A percentile compares a stretch with the other conserved stretches of the same genome.
Evolutionary conservation across 1,140 invertebrate genomes (phyloP).

Genomic region (Gonioctena quinquepunctata): DNA sequence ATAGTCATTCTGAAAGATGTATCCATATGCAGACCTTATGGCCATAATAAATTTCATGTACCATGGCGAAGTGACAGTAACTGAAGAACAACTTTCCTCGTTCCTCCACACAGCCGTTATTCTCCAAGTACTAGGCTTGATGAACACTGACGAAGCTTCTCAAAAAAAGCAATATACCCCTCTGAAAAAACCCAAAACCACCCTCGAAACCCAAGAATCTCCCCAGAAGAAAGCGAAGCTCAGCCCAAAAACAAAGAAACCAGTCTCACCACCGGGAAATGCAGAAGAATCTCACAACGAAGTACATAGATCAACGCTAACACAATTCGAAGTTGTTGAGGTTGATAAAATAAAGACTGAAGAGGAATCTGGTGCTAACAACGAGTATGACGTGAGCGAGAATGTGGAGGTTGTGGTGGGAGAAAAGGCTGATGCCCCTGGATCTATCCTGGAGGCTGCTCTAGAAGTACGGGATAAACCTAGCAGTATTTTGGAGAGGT

Average conservation of each 20-base stretch:
- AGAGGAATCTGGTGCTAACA: slow-evolving; percentile 24
- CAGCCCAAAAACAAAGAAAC: slow-evolving; percentile 20
- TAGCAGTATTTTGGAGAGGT: slow-evolving; percentile 51
- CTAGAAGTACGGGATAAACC: slow-evolving; percentile 42
- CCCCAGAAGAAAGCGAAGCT: slow-evolving; percentile 37
- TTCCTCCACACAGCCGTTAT: slow-evolving; percentile 75
- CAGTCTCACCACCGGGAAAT: not conserved
- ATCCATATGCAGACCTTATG: slow-evolving; percentile 65
- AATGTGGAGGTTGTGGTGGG: slow-evolving; percentile 30
- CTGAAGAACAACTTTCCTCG: slow-evolving; percentile 70
- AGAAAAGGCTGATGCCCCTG: slow-evolving; percentile 37
- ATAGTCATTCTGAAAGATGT: slow-evolving; percentile 80
- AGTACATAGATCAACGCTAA: not conserved
- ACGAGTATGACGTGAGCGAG: slow-evolving; percentile 41
- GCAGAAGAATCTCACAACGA: not conserved
- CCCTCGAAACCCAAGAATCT: slow-evolving; percentile 27
- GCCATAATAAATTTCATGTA: slow-evolving; percentile 79
- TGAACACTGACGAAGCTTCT: slow-evolving; percentile 39
- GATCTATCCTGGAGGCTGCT: slow-evolving; percentile 50
- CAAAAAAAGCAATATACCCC: slow-evolving; percentile 24
- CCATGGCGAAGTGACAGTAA: slow-evolving; percentile 75
- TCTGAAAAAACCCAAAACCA: slow-evolving; percentile 33
- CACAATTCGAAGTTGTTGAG: slow-evolving; percentile 26
- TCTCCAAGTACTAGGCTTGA: slow-evolving; percentile 73
- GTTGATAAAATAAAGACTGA: slow-evolving; percentile 33